Evolutionary conservation across 2,888 invertebrate genomes (phyloP).

Genomic region (Amiota communis): DNA sequence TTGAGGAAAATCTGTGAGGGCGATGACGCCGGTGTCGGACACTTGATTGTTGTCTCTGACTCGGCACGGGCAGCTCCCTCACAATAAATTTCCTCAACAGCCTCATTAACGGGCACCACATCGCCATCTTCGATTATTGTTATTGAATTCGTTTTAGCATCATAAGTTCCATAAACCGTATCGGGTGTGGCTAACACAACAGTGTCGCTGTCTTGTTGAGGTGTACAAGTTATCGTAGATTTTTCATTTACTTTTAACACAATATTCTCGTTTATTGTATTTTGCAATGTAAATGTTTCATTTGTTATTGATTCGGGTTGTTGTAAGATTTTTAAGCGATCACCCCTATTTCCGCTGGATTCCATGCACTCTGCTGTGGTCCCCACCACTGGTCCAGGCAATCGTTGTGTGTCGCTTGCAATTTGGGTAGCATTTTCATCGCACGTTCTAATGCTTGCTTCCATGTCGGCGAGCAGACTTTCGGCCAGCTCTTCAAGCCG

Average conservation of each 20-base stretch:
- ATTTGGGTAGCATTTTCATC: slow-evolving; percentile 76
- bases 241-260: slow-evolving; percentile 53
- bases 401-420: slow-evolving; percentile 73
- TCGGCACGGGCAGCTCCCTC: slow-evolving; percentile 70
- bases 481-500: slow-evolving; percentile 88
- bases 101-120: slow-evolving; percentile 75
- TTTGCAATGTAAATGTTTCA: slow-evolving; percentile 22
- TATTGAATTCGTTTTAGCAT: slow-evolving; percentile 82
- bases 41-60: slow-evolving; percentile 61
- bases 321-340: slow-evolving; percentile 44
- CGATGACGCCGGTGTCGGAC: slow-evolving; percentile 62
- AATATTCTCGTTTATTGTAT: slow-evolving; percentile 39
- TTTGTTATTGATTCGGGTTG: slow-evolving; percentile 49
- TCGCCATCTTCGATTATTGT: slow-evolving; percentile 80
- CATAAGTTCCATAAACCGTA: slow-evolving; percentile 82
- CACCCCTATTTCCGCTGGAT: slow-evolving; percentile 77
- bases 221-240: slow-evolving; percentile 42
- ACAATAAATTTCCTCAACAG: slow-evolving; percentile 72
- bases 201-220: slow-evolving; percentile 13
- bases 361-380: slow-evolving; percentile 88
- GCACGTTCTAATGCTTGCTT: slow-evolving; percentile 77
- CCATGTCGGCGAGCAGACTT: slow-evolving; percentile 86
- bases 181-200: slow-evolving; percentile 72
- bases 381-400: slow-evolving; percentile 88
- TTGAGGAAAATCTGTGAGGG: slow-evolving; percentile 68